These are phyloP conservation scores for Enteromius viviparus DNA, from an alignment of 2,797 vertebrate species.

Conservation along the genomic window DNA sequence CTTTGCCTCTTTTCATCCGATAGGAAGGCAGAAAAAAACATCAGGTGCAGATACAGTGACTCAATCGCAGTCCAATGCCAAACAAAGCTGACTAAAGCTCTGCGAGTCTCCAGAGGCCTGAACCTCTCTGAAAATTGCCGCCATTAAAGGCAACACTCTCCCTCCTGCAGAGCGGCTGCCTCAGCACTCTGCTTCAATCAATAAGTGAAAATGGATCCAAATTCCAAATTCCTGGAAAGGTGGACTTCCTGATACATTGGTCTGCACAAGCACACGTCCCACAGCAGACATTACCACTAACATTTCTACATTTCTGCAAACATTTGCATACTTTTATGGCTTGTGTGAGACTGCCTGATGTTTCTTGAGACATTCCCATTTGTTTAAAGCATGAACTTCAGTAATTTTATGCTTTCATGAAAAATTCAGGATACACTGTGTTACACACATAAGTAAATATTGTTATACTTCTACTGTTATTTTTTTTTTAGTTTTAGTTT, in stretches of 20 bases:
- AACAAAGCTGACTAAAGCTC: conserved; percentile 51
- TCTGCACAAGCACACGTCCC: neutral
- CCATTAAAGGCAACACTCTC: conserved; percentile 71
- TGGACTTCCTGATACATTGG: conserved; percentile 8
- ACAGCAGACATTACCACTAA: conserved; percentile 6
- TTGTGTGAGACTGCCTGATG: neutral
- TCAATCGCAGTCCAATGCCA: conserved; percentile 23
- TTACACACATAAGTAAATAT: neutral
- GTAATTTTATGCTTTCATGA: neutral
- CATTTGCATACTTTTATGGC: neutral
- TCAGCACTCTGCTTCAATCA: conserved; percentile 73
- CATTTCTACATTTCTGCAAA: neutral
- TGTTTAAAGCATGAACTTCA: neutral
- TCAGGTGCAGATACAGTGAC: conserved; percentile 16
- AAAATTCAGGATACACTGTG: neutral
- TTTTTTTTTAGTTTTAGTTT: neutral
- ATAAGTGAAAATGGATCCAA: conserved; percentile 66
- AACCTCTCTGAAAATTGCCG: conserved; percentile 68
- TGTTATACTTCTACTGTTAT: neutral
- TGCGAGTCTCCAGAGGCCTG: conserved; percentile 39
- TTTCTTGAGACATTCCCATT: neutral
- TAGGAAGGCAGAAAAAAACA: conserved; percentile 32
- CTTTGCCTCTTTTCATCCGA: neutral
- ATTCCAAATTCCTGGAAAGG: conserved; percentile 60
- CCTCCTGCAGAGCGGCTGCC: conserved; percentile 63